Base-by-base conservation (phyloP, 2,797 vertebrate genomes). In the Bovichtus variegatus region DNA sequence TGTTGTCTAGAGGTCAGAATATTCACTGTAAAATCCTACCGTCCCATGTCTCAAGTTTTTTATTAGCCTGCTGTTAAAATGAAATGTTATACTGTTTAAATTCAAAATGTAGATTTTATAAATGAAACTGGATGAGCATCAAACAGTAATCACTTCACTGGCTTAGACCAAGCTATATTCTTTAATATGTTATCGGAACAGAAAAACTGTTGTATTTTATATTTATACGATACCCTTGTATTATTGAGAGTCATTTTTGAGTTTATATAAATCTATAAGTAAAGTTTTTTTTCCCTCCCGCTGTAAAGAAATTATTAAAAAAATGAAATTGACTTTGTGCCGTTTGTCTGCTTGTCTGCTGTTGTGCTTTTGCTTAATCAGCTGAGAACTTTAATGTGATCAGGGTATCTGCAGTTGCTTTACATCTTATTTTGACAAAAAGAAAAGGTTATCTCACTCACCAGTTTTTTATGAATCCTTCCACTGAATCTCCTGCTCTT, bases 221-320 rank as follows among this genome's bases (percentile, higher is more conserved):
- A 96, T 95, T 95, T 95, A 93, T 95, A 94, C 86, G 72, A 90
- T 77, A 89, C 83, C 85, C 81, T 84, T 93, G 87, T 93, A 92
- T 91, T 92, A 93, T 91, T 84, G 62, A 94, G 86, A 86, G 78
- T 64, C 38, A 53, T 80, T 86, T 84, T 90, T 91, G 83, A 90
- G 90, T 94, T 93, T 92, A 93, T 95, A 94, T 90, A 91, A 93
- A 93, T 91, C 83, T 93, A 89, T 92, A 90, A 90, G 78, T 83
- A 86, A 86, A 82, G 73, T 80, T 76, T 71, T 71, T 86, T 84
- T 78, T 54, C 53, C 79, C 44, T 75, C 77, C 84, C 36, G 68
- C 80, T 95, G 90, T 94, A 92, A 94, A 94, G 91, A 94, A 91
- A 89, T 91, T 57, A 94, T 94, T 94, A 94, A 34, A 94, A 94